Base-by-base conservation (phyloP, 2,888 invertebrate species). In the Acleris laterana region DNA sequence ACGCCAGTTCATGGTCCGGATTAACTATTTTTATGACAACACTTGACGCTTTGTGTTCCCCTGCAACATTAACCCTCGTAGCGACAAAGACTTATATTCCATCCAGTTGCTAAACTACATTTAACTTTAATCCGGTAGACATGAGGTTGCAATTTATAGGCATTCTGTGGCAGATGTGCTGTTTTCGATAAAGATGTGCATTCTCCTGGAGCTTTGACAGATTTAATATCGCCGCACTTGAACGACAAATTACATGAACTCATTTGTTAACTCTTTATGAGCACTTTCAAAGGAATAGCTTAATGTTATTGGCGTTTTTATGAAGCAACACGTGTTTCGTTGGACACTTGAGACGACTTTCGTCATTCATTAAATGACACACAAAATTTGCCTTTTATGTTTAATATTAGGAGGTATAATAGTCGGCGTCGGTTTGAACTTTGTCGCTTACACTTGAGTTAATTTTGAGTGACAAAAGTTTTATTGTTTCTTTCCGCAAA, bases 1-100 rank as follows among this genome's bases (percentile, higher is more conserved):
- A 11, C 19, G 5, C 1, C 11, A 5, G 28, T 60, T 60, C 64
- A 16, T 28, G 20, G 28, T 6, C 0, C 55, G 44, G 44, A 65
- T 61, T 55, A 65, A n/a, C 32, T 25, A 19, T 4, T 38, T 65
- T 65, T 55, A 60, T 61, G 60, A 65, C 65, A 65, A 60, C 56
- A 56, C 16, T 65, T 57, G 44, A 46, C 57, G 57, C 57, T 57
- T 57, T 46, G 25, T 46, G 6, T 17, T 11, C 19, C 56, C 63
- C 28, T 44, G 6, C 38, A 38, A 38, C 38, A 13, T 13, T 38
- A 3, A 4, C 38, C 13, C 38, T 38, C 38, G 38, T 13, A 38
- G 1, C 11, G 1, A 13, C 9, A 38, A 3, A 13, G 38, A 38
- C 38, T 9, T 38, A 38, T 38, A 3, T 38, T 13, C 38, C 13